A percentile compares a stretch with the other conserved stretches of the same genome.
phyloP scores from a whole-genome alignment of 2,888 invertebrate genomes.

The Tridacna gigas region DNA sequence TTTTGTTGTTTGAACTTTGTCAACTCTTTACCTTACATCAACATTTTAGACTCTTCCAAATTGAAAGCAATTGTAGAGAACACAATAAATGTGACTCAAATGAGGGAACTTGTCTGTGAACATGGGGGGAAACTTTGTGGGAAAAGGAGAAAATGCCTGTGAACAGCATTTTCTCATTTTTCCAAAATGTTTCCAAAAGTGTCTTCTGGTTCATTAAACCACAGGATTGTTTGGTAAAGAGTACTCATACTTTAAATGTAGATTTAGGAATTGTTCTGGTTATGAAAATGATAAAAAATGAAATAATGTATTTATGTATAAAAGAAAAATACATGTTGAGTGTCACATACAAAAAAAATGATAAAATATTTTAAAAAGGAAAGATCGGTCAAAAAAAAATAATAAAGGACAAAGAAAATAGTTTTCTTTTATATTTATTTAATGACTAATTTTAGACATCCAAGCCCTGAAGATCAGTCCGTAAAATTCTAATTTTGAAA shows the following conservation, averaged over 20 bases:
- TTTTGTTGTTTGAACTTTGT: not conserved
- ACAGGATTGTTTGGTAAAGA: not conserved
- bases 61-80: not conserved
- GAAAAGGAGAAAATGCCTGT: too few relatives aligned
- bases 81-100: too few relatives aligned
- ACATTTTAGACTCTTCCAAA: not conserved
- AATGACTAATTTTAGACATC: too few relatives aligned
- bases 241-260: not conserved
- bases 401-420: not conserved
- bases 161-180: too few relatives aligned
- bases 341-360: not conserved
- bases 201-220: too few relatives aligned
- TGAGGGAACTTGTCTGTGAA: too few relatives aligned
- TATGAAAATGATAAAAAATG: not conserved
- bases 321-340: not conserved
- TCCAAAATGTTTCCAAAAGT: too few relatives aligned
- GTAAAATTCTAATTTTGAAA: too few relatives aligned
- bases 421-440: too few relatives aligned
- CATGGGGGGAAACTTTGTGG: too few relatives aligned
- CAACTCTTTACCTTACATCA: not conserved
- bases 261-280: not conserved
- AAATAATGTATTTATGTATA: not conserved
- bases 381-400: not conserved
- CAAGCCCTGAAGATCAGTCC: too few relatives aligned
- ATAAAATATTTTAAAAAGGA: not conserved